Evolutionary conservation across 1,140 invertebrate genomes (phyloP).

Genomic region (Ceratosolen fusciceps): DNA sequence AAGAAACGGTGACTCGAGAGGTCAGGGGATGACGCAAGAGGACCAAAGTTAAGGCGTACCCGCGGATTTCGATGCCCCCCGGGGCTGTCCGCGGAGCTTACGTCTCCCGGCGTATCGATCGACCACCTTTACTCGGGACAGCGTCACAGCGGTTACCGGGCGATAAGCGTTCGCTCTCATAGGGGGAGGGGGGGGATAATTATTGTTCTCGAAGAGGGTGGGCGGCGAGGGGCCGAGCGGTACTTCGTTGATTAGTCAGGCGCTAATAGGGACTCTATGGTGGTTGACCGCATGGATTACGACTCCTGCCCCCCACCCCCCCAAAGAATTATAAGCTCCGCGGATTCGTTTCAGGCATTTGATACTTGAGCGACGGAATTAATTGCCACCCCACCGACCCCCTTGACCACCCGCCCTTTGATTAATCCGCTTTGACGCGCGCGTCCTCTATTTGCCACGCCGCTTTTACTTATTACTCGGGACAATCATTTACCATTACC

Average conservation of each 20-base stretch:
- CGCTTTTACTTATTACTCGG: not conserved
- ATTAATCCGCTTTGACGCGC: not conserved
- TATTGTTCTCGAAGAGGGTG: not conserved
- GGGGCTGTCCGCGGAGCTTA: not conserved
- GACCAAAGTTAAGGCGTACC: not conserved
- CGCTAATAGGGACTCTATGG: too few species aligned
- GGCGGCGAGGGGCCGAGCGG: not conserved
- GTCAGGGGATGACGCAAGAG: too few species aligned
- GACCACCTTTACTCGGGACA: not conserved
- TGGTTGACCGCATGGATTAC: too few species aligned
- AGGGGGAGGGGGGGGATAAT: not conserved
- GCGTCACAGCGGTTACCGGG: not conserved
- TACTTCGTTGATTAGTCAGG: too few species aligned
- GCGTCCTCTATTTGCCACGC: not conserved
- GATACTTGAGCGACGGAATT: not conserved
- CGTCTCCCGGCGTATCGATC: not conserved
- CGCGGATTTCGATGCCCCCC: not conserved
- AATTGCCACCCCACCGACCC: not conserved
- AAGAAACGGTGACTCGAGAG: too few species aligned
- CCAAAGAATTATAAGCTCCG: too few species aligned
- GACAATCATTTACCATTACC: too few species aligned
- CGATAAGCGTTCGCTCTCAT: not conserved
- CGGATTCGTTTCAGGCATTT: too few species aligned
- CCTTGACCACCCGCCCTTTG: not conserved
- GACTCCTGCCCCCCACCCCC: too few species aligned